Conservation (phyloP, 64 coral and sea anemone genomes). For the Dendronephthya gigantea region DNA sequence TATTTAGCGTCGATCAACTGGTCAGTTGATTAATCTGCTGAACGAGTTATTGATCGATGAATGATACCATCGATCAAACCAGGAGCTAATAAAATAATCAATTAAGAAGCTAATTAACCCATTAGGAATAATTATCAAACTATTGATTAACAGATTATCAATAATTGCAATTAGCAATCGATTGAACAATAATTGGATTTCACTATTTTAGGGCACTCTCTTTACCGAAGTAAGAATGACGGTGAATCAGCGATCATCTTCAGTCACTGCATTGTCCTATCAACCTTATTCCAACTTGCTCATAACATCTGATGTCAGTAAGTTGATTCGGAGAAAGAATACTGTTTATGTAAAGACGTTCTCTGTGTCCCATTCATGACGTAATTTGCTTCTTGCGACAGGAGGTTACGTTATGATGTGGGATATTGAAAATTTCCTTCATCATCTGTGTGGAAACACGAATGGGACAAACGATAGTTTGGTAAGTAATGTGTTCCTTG, state of each 20-base stretch:
- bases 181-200: not conserved
- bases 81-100: no score
- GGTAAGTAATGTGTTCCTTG: not conserved
- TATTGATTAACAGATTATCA: no score
- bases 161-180: no score
- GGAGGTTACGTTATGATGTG: conserved; percentile 89
- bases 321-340: not conserved
- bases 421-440: conserved; percentile 80
- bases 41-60: no score
- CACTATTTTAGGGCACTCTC: conserved; percentile 44
- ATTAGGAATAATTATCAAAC: no score
- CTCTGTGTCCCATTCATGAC: not conserved
- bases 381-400: not conserved
- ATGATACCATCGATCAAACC: not conserved
- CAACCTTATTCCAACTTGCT: conserved; percentile 70
- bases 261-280: conserved; percentile 66
- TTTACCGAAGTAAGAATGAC: conserved; percentile 69
- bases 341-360: not conserved
- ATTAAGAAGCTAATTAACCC: no score
- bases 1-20: not conserved
- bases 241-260: conserved; percentile 67
- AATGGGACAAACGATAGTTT: conserved; percentile 12
- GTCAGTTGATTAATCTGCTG: not conserved
- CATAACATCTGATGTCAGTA: conserved; percentile 87
- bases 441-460: not conserved